Evolutionary conservation across 2,888 invertebrate genomes (phyloP).

Genomic region (Miltochrista miniata): DNA sequence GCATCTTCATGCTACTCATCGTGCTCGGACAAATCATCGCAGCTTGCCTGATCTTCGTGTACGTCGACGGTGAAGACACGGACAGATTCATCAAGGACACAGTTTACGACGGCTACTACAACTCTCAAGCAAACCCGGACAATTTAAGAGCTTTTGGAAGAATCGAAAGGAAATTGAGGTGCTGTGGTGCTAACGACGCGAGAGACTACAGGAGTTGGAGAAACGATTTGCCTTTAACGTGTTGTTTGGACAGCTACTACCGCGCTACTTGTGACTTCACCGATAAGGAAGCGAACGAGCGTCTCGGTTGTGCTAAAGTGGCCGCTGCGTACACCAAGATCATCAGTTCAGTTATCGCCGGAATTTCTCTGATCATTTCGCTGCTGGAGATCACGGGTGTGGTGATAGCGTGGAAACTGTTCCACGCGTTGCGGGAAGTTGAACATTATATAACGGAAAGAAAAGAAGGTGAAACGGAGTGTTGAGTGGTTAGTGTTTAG

Average conservation of each 20-base stretch:
- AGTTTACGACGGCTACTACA: constrained; percentile 78
- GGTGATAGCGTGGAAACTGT: constrained; percentile 70
- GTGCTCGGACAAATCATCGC: constrained; percentile 67
- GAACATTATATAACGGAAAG: constrained; percentile 76
- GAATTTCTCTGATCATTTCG: constrained; percentile 67
- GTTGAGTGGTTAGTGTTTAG: constrained; percentile 52
- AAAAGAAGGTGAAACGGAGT: constrained; percentile 78
- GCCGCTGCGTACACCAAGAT: constrained; percentile 78
- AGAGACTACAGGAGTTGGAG: constrained; percentile 77
- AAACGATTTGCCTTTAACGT: constrained; percentile 72
- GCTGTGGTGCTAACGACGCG: constrained; percentile 78
- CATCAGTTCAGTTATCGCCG: constrained; percentile 74
- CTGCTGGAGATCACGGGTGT: constrained; percentile 68
- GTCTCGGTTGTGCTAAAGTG: constrained; percentile 77
- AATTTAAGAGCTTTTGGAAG: constrained; percentile 69
- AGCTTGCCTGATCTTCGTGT: constrained; percentile 73
- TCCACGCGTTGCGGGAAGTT: constrained; percentile 70
- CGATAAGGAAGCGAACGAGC: constrained; percentile 77
- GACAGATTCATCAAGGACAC: constrained; percentile 76
- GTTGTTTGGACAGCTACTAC: constrained; percentile 74
- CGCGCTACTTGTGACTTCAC: constrained; percentile 75
- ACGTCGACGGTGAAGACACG: constrained; percentile 75
- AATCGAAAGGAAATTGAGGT: constrained; percentile 71
- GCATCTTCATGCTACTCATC: constrained; percentile 65
- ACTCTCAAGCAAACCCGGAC: constrained; percentile 73